These are phyloP conservation scores for Neofelis nebulosa DNA, from an alignment of 2,113 vertebrate genomes.

Conservation along the genomic window DNA sequence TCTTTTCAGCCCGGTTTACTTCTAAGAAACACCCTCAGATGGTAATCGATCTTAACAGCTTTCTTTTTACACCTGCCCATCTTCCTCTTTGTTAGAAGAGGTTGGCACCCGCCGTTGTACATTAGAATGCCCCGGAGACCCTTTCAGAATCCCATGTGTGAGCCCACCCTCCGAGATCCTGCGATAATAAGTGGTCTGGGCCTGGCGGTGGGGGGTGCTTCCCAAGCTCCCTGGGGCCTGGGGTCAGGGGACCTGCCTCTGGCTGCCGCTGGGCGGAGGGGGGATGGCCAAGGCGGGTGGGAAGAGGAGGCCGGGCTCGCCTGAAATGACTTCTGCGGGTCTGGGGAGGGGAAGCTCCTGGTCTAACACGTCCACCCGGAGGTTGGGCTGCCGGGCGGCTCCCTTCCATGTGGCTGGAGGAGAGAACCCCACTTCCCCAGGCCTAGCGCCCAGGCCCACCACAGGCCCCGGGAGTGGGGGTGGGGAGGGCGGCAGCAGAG, in stretches of 20 bases:
- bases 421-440: neutral
- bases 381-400: neutral
- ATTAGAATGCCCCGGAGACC: neutral
- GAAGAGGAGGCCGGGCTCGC: neutral
- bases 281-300: neutral
- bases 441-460: neutral
- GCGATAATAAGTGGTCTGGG: neutral
- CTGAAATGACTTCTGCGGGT: no score
- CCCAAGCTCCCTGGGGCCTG: neutral
- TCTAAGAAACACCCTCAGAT: neutral
- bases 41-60: neutral
- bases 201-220: neutral
- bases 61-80: neutral
- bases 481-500: neutral
- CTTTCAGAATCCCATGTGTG: fast-evolving
- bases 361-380: neutral
- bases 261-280: neutral
- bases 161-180: neutral
- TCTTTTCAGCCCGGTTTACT: neutral
- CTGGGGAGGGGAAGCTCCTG: neutral
- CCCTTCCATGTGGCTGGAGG: neutral
- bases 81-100: neutral
- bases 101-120: neutral
- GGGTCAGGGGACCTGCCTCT: neutral
- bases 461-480: fast-evolving